These are phyloP conservation scores for Halocynthia roretzi DNA, from an alignment of 23 tunicate species.

Conservation along the genomic window DNA sequence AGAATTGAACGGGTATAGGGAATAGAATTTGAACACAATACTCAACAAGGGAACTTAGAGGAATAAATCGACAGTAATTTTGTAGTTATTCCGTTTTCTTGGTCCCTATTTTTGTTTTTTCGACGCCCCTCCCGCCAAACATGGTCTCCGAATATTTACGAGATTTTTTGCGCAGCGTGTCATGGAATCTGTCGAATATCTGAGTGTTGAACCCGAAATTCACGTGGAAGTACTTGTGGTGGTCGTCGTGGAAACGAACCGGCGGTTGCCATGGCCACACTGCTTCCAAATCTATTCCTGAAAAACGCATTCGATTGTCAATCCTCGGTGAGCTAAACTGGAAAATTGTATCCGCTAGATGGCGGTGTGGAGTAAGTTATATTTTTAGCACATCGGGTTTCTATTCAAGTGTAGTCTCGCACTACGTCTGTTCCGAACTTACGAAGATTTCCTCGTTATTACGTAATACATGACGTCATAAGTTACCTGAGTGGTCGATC, in stretches of 20 bases:
- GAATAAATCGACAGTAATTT: too few relatives aligned
- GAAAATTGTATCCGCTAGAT: too few relatives aligned
- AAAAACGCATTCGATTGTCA: neutral
- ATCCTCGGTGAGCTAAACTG: too few relatives aligned
- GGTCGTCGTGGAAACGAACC: constrained; percentile 93
- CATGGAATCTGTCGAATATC: constrained; percentile 71
- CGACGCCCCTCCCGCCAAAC: constrained; percentile 56
- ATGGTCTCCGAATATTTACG: constrained; percentile 49
- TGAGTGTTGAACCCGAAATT: constrained; percentile 89
- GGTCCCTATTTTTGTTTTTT: neutral
- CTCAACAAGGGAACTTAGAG: too few relatives aligned
- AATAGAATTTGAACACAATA: too few relatives aligned
- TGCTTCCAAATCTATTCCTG: constrained; percentile 68
- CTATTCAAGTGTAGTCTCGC: too few relatives aligned
- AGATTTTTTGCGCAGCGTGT: constrained; percentile 45
- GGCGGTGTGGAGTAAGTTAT: too few relatives aligned
- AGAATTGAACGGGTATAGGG: too few relatives aligned
- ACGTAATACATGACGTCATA: neutral
- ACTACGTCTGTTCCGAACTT: too few relatives aligned
- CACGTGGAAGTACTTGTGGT: constrained; percentile 75
- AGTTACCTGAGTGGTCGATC: constrained; percentile 82
- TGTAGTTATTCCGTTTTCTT: too few relatives aligned
- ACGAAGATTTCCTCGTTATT: too few relatives aligned
- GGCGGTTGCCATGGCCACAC: constrained; percentile 95
- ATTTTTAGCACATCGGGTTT: too few relatives aligned